Percentiles rank a stretch among this genome's conserved stretches.
phyloP scores from a whole-genome alignment of 2,113 vertebrate species.

The Gnathonemus longibarbis region DNA sequence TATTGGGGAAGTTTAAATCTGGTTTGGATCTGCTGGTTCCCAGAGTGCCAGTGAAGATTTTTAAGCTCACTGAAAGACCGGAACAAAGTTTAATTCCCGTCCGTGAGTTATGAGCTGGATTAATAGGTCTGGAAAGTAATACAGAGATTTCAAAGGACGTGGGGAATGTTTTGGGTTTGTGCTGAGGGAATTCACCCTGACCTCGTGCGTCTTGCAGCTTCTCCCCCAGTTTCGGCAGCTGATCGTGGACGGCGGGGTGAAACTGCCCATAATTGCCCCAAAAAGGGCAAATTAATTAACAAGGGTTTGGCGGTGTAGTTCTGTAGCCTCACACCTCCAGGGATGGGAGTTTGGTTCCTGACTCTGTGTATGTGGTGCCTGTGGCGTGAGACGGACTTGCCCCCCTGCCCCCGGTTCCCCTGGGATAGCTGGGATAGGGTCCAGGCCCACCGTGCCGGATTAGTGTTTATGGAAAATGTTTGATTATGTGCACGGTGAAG shows the following conservation, averaged over 20 bases:
- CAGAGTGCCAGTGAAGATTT: conserved; percentile 16
- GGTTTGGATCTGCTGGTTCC: not conserved
- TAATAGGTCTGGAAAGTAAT: conserved; percentile 57
- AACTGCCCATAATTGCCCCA: not conserved
- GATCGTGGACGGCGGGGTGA: not conserved
- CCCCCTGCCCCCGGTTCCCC: not conserved
- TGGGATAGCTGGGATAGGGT: not conserved
- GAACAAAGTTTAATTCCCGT: conserved; percentile 45
- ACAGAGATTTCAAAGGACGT: conserved; percentile 66
- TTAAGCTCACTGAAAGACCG: conserved; percentile 39
- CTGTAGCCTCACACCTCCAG: not conserved
- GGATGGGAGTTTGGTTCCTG: not conserved
- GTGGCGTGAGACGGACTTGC: not conserved
- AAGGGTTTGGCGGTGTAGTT: not conserved
- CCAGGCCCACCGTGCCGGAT: conserved; percentile 46
- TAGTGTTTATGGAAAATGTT: conserved; percentile 50
- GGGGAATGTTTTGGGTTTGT: conserved; percentile 72
- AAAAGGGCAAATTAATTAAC: not conserved
- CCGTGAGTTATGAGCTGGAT: conserved; percentile 40
- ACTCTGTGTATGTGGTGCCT: not conserved
- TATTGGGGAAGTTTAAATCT: not conserved
- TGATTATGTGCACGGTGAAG: conserved; percentile 23
- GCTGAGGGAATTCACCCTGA: conserved; percentile 71
- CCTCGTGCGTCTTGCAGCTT: conserved; percentile 75
- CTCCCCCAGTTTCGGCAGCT: conserved; percentile 45